Base-by-base conservation (phyloP, 2,888 invertebrate species). In the Pecten maximus region DNA sequence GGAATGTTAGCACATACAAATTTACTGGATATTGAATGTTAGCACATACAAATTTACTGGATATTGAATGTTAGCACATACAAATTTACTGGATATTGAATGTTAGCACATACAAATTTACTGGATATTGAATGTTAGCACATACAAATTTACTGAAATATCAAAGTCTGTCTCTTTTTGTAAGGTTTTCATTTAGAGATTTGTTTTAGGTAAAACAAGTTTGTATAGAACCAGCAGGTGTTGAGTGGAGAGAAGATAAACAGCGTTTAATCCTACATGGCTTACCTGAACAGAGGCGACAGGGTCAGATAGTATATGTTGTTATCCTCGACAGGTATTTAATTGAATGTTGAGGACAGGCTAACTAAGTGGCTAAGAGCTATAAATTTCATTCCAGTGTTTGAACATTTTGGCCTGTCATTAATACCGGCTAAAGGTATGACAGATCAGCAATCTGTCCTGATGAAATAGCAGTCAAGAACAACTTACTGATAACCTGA, bases 361-460 rank as follows among this genome's bases (percentile, higher is more conserved):
- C 74, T 35, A 74, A 88, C 40, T 44, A 48, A 88, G 48, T 40
- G 40, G n/a, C 40, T 40, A 88, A 28, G 40, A 28, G 88, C 48
- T 23, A 88, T 88, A 88, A 88, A 88, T 88, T 88, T 88, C 88
- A 88, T 28, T 88, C 16, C 40, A 48, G 88, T 88, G 88, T 88
- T 88, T 88, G 88, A 44, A 88, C 88, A 88, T 88, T 88, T 44
- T 40, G 48, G n/a, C 88, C 88, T 88, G 44, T 88, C 88, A 88
- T 88, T 48, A 44, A 40, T 40, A 88, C 48, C 40, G 10, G 28
- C 28, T 88, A 88, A 88, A n/a, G 40, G 48, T 44, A 88, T 88
- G 88, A 44, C 88, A 88, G 40, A 48, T 88, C 48, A 35, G 88
- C 48, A 10, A 74, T 74, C 35, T 74, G 35, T 12, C 12, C 23